Evolutionary conservation across 2,797 vertebrate genomes (phyloP).

Genomic region (Poeciliopsis turneri): DNA sequence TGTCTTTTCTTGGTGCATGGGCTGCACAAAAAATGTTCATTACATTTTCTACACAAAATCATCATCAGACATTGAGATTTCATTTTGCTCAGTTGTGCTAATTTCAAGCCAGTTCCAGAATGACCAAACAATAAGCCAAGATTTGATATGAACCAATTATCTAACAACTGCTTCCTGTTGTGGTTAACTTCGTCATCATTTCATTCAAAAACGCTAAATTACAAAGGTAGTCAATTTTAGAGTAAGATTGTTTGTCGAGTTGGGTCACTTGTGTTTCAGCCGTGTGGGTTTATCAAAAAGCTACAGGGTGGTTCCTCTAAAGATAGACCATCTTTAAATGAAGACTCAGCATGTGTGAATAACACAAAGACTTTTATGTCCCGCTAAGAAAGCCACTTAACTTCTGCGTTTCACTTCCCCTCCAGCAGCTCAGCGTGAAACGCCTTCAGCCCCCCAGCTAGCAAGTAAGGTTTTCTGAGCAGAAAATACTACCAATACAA

Average conservation of each 20-base stretch:
- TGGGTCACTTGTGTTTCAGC: slow-evolving; percentile 10
- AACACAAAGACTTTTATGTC: slow-evolving; percentile 55
- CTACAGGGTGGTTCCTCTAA: slow-evolving; percentile 25
- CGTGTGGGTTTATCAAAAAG: slow-evolving; percentile 10
- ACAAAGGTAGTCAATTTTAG: neutral
- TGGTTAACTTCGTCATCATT: neutral
- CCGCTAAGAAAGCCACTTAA: slow-evolving; percentile 41
- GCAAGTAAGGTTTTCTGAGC: neutral
- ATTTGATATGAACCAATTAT: slow-evolving; percentile 13
- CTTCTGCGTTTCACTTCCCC: slow-evolving; percentile 73
- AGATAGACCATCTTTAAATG: slow-evolving; percentile 43
- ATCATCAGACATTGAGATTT: no score
- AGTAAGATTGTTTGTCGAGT: slow-evolving; percentile 10
- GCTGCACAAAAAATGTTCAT: no score
- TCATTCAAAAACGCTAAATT: neutral
- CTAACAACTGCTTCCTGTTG: slow-evolving; percentile 23
- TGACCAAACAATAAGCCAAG: slow-evolving; percentile 8
- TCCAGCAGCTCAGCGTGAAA: slow-evolving; percentile 47
- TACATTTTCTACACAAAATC: no score
- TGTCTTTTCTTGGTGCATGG: no score
- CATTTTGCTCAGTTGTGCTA: no score
- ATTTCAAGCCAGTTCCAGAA: no score
- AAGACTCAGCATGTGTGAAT: slow-evolving; percentile 42
- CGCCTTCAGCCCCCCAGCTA: slow-evolving; percentile 25
- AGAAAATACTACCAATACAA: slow-evolving; percentile 4